Conservation (phyloP, 2,888 invertebrate species). For the Aphidoletes aphidimyza region DNA sequence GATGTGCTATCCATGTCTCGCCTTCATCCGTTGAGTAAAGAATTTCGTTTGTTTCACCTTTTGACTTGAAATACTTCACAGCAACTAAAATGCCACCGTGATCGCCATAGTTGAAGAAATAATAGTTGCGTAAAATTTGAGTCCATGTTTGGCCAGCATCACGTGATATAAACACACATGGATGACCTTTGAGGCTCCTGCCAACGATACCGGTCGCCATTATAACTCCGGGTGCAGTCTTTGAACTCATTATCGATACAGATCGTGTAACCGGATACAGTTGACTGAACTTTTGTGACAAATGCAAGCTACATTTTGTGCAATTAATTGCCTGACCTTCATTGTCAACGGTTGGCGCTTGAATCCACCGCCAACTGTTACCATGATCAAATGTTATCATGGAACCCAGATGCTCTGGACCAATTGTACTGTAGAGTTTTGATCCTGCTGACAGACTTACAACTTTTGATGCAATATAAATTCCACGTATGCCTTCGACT, state of each 20-base stretch:
- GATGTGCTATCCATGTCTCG: conserved; percentile 79
- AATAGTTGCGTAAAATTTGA: conserved; percentile 81
- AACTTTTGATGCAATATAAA: conserved; percentile 88
- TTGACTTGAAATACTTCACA: conserved; percentile 81
- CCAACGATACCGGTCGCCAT: conserved; percentile 87
- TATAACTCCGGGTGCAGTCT: conserved; percentile 88
- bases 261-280: conserved; percentile 83
- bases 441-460: conserved; percentile 66
- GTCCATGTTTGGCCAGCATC: conserved; percentile 88
- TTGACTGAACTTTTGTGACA: conserved; percentile 87
- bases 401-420: conserved; percentile 80
- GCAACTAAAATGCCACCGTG: conserved; percentile 90
- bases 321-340: conserved; percentile 77
- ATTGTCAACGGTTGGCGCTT: conserved; percentile 76
- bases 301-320: conserved; percentile 82
- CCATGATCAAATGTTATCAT: conserved; percentile 90
- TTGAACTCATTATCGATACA: conserved; percentile 84
- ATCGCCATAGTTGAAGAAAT: conserved; percentile 90
- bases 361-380: conserved; percentile 80
- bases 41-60: conserved; percentile 81
- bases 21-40: conserved; percentile 89
- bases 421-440: conserved; percentile 67
- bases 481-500: conserved; percentile 86
- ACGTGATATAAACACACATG: conserved; percentile 81
- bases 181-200: conserved; percentile 80